Evolutionary conservation across 2,113 vertebrate genomes (phyloP), one percentile per base, ranked within the genome.

Genomic region (Aramus guarauna): DNA sequence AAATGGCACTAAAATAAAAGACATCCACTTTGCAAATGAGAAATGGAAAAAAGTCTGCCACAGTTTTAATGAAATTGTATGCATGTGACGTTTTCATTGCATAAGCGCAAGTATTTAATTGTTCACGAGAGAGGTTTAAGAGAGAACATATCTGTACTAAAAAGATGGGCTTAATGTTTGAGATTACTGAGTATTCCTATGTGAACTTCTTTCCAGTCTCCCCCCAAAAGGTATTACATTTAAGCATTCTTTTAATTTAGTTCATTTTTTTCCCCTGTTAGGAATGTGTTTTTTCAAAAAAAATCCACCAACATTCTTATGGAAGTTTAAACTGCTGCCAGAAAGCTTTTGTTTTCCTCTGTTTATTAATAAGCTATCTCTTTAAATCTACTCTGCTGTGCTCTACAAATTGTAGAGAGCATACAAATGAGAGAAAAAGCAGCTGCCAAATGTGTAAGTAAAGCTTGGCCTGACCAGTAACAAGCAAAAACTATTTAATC

Each of bases 331-430:
- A 39, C 27, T 80, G 64, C 79, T 83, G 73, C 83, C 59, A 88
- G 76, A 72, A 90, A 83, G 23, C 82, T 90, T 93, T 89, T 87
- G 60, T 67, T 93, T 82, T 67, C 64, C 56, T 59, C 14, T 62
- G 59, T 52, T 95, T 93, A 92, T 90, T 96, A 93, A 90, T 68
- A 91, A 96, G 32, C 43, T 80, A 9, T 71, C 67, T 75, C 94
- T 95, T 81, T 80, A 90, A 80, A 85, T 80, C 74, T 76, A 14
- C 63, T 59, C 64, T 59, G 43, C 75, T 88, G 58, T 6, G 20
- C 75, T 85, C 37, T 89, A 80, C 52, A 32, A 50, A 74, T 52
- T 86, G 63, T n/a, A 88, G 12, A 47, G 26, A 74, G 67, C 22
- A 67, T 45, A 91, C 63, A 91, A 78, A 91, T 71, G 72, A 86